Percentiles rank a stretch among this genome's conserved stretches.
Conservation (phyloP, 35 echinoderm and acorn worm species). For the Ophioderma brevispina region DNA sequence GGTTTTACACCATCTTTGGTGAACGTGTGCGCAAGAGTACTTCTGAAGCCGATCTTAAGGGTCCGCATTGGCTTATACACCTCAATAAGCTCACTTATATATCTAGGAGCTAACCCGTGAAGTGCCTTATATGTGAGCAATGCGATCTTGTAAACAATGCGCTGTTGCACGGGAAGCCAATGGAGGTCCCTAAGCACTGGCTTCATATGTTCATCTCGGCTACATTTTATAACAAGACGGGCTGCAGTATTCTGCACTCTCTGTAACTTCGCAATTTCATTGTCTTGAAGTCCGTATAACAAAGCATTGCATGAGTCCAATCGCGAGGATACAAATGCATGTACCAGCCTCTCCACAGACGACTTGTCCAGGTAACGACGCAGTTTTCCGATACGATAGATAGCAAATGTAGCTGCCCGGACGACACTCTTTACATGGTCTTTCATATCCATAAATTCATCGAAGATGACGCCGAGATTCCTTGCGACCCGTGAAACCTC, state of each 20-base stretch:
- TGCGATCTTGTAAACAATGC: constrained; percentile 19
- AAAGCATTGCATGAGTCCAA: constrained; percentile 47
- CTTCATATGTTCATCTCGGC: constrained; percentile 22
- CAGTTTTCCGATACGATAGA: background rate
- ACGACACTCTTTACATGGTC: constrained; percentile 16
- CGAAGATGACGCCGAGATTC: background rate
- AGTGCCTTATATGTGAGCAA: constrained; percentile 45
- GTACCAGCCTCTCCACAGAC: background rate
- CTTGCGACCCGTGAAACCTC: background rate
- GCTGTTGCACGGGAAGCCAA: constrained; percentile 49
- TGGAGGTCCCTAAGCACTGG: constrained; percentile 36
- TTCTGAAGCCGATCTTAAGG: background rate
- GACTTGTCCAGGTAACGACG: background rate
- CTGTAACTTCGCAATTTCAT: constrained; percentile 10
- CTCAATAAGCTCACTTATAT: background rate
- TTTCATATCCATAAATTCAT: background rate
- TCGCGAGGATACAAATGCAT: constrained; percentile 45
- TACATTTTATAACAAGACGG: background rate
- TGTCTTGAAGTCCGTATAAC: constrained; percentile 9
- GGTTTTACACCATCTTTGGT: background rate
- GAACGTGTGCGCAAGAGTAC: background rate
- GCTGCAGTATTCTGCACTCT: constrained; percentile 49
- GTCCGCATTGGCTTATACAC: background rate
- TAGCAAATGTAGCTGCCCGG: background rate
- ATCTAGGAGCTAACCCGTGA: constrained; percentile 30